A percentile compares a stretch with the other conserved stretches of the same genome.
Conservation (phyloP, 2,888 invertebrate genomes). For the Caenorhabditis sp. region DNA sequence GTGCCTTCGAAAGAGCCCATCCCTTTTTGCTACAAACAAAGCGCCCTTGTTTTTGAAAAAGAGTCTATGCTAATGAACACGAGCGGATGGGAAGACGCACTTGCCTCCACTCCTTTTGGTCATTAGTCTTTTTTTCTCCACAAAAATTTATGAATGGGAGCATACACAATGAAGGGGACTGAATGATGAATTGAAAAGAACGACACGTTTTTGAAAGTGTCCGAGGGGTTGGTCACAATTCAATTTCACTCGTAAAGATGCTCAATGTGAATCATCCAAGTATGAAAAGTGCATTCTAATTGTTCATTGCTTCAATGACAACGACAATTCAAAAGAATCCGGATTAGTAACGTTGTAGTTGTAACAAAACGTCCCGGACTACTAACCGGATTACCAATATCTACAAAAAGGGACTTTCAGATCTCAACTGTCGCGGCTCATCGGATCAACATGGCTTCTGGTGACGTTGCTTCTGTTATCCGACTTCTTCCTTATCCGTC, state of each 20-base stretch:
- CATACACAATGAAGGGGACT: not conserved
- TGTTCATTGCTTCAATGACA: no score
- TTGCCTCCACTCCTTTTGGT: no score
- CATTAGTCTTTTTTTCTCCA: no score
- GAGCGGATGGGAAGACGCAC: no score
- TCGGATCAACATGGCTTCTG: slow-evolving; percentile 64
- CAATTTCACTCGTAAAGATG: slow-evolving; percentile 7
- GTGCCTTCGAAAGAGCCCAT: not conserved
- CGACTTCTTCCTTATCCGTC: slow-evolving; percentile 62
- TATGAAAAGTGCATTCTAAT: no score
- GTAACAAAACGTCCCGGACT: no score
- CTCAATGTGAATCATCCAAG: no score
- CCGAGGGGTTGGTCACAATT: slow-evolving; percentile 11
- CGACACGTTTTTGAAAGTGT: not conserved
- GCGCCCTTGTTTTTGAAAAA: not conserved
- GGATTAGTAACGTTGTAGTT: no score
- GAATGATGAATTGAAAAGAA: not conserved
- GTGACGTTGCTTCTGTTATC: slow-evolving; percentile 57
- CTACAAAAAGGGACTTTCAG: slow-evolving; percentile 36
- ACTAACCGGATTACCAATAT: no score
- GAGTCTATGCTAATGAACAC: not conserved
- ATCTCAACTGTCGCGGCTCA: slow-evolving; percentile 61
- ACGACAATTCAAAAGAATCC: no score
- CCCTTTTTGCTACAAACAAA: not conserved
- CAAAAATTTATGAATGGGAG: not conserved